Conservation (phyloP, 92 coral and sea anemone genomes). For the Actinostola sp. region DNA sequence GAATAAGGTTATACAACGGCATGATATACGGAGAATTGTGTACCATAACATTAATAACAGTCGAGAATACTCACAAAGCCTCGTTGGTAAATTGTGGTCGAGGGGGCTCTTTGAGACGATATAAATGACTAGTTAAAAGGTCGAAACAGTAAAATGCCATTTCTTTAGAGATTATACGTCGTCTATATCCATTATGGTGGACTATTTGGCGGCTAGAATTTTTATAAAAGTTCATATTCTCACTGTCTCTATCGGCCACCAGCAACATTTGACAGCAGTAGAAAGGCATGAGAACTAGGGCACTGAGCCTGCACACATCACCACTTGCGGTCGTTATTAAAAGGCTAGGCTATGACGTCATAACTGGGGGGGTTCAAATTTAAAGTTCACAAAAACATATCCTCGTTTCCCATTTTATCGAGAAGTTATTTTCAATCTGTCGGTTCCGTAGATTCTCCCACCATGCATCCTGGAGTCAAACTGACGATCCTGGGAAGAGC, state of each 20-base stretch:
- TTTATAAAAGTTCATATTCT: constrained; percentile 87
- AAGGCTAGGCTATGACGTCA: constrained; percentile 58
- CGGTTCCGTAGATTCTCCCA: too few relatives aligned
- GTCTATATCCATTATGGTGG: constrained; percentile 70
- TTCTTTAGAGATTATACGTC: constrained; percentile 89
- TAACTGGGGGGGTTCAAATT: background rate
- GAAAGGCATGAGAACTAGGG: constrained; percentile 79
- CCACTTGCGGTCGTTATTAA: constrained; percentile 28
- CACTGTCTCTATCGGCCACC: constrained; percentile 80
- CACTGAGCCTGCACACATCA: constrained; percentile 37
- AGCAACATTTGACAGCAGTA: constrained; percentile 91
- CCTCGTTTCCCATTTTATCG: background rate
- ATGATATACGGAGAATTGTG: constrained; percentile 11
- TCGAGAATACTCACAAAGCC: constrained; percentile 84
- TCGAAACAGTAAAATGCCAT: constrained; percentile 99
- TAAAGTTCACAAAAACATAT: background rate
- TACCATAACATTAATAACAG: constrained; percentile 42
- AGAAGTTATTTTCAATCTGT: background rate
- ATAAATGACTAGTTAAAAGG: constrained; percentile 86
- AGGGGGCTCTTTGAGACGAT: constrained; percentile 88
- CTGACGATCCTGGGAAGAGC: too few relatives aligned
- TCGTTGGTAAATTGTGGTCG: constrained; percentile 97
- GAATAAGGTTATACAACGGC: background rate
- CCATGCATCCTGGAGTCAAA: too few relatives aligned
- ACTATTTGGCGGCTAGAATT: constrained; percentile 71